Evolutionary conservation across 2,113 vertebrate species (phyloP), one percentile per base, ranked within the genome.

Genomic region (Macquaria australasica): DNA sequence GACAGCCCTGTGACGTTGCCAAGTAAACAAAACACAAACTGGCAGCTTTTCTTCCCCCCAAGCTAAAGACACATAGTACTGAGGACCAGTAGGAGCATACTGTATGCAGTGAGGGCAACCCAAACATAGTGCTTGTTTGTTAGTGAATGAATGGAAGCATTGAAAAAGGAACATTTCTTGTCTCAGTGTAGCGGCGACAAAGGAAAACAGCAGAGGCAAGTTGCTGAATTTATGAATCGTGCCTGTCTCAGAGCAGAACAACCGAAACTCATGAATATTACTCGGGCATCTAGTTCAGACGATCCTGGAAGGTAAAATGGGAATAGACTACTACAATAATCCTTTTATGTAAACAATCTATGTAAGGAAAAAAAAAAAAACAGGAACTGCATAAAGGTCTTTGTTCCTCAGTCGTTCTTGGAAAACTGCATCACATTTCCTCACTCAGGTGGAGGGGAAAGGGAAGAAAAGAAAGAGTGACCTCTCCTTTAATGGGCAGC

Each of bases 401-500:
- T 88, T 93, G 87, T 93, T 90, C 70, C 73, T 55, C 37, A 59
- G 68, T 58, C 63, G 70, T 84, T 93, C 70, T 62, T 59, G 87
- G 79, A 84, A 81, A 82, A 53, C 55, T 77, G 80, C 84, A 64
- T 87, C 73, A 75, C 71, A 69, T 92, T 89, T 91, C 85, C 82
- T 73, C 76, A 55, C 70, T 85, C 79, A 86, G 83, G 70, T 68
- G 66, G 68, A 63, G 48, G 69, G 45, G 1, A 28, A 31, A 68
- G 2, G 23, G 73, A 21, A 48, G 9, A 66, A 51, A 71, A 73
- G 34, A 79, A 86, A 86, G 91, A 87, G 88, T 93, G 93, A 93
- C 94, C 94, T 95, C 93, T 95, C 92, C 88, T 93, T 94, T 94
- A 94, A 92, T 93, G 94, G 94, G 82, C 91, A 91, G 92, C 93